Percentiles rank a stretch among this genome's conserved stretches.
Conservation (phyloP, 2,113 vertebrate species). For the Nannospalax galili region DNA sequence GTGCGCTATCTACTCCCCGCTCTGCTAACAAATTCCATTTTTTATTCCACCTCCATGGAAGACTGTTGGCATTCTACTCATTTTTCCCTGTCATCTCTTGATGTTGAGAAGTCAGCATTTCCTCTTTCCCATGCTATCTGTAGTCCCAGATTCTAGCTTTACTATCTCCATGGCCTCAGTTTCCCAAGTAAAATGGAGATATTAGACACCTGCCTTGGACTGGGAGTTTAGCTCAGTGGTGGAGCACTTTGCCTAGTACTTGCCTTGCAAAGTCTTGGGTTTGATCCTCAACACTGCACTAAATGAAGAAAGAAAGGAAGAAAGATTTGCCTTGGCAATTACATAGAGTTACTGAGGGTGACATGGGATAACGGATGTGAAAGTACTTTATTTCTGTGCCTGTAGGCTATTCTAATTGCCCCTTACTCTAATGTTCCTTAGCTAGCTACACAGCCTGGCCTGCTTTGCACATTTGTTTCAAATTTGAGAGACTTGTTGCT, state of each 20-base stretch:
- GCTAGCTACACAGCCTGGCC: not conserved
- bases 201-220: not conserved
- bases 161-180: not conserved
- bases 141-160: not conserved
- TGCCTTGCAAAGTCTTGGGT: not conserved
- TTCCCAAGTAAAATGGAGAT: constrained; percentile 1
- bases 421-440: not conserved
- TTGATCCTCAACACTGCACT: not conserved
- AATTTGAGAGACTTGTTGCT: not conserved
- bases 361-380: not conserved
- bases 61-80: not conserved
- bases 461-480: not conserved
- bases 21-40: not conserved
- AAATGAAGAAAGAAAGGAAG: not conserved
- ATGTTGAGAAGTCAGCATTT: not conserved
- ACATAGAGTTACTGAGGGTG: not conserved
- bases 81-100: not conserved
- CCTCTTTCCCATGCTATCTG: not conserved
- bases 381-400: constrained; percentile 3
- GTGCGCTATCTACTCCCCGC: not conserved
- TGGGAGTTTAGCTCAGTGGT: not conserved
- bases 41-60: not conserved
- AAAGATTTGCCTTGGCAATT: not conserved
- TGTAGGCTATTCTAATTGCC: not conserved
- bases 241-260: not conserved